phyloP scores from a whole-genome alignment of 1,140 invertebrate species.

The Nephotettix cincticeps region DNA sequence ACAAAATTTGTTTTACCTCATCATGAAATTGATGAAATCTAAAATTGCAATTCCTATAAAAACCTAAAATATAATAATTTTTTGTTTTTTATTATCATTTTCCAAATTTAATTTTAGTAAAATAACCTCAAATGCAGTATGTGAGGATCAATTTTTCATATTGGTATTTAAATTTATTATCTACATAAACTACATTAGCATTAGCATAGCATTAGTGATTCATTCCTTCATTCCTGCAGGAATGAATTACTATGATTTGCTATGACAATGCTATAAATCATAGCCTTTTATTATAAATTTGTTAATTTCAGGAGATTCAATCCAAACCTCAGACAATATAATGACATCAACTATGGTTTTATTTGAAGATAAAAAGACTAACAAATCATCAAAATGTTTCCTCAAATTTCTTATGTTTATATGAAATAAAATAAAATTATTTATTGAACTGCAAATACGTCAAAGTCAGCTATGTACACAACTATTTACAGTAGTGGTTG shows the following conservation, averaged over 20 bases:
- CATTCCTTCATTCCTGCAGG: too few relatives aligned
- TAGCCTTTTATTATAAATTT: not conserved
- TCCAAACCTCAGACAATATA: not conserved
- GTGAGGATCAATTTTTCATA: not conserved
- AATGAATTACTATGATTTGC: too few relatives aligned
- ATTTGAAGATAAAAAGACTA: too few relatives aligned
- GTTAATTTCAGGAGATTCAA: not conserved
- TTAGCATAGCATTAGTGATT: not conserved
- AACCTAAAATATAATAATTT: not conserved
- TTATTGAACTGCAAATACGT: not conserved
- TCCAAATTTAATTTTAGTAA: not conserved
- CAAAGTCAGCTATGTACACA: not conserved
- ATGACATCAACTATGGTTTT: not conserved
- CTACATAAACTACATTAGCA: not conserved
- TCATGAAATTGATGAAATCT: too few relatives aligned
- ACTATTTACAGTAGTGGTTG: not conserved
- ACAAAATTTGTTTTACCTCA: too few relatives aligned
- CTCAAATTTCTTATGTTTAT: too few relatives aligned
- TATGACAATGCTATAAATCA: too few relatives aligned
- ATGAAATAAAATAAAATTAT: not conserved
- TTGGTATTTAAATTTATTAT: not conserved
- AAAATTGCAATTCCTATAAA: not conserved
- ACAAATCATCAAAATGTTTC: too few relatives aligned
- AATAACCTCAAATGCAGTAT: not conserved
- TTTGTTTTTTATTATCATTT: not conserved